Evolutionary conservation across 2,797 vertebrate genomes (phyloP), one percentile per base, ranked within the genome.

Genomic region (Ispidina lecontei): DNA sequence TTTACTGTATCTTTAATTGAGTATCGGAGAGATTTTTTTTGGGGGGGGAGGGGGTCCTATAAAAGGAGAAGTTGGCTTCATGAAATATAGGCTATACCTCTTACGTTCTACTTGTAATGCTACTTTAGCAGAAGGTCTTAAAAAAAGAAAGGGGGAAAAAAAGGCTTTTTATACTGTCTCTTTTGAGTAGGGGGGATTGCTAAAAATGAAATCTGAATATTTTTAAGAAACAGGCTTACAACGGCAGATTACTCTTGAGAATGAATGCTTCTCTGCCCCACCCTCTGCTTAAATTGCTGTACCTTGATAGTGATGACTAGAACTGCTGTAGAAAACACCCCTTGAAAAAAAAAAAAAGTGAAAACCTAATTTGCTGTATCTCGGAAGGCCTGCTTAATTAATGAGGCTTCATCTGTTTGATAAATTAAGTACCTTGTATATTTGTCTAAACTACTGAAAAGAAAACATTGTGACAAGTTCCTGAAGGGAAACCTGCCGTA

Each of bases 381-480:
- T 94, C 63, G 10, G 55, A 14, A 20, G 47, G 52, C 70, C 62
- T 62, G 35, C 73, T 93, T 93, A 91, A 93, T 95, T 93, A 95
- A 96, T 72, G 88, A 91, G 87, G 55, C 80, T 92, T 94, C 83
- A 51, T 75, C 88, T 64, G 43, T 69, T 87, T 72, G 86, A 85
- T 91, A 94, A 75, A 87, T 95, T 31, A 84, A 75, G 56, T 70
- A 82, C 64, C 46, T 35, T 91, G 91, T 95, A 47, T 96, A 82
- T 97, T 96, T 94, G 79, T 96, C 85, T 90, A 72, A 96, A 96
- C 93, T 95, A 82, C 90, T 21, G 93, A 49, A 95, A 95, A 89
- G 90, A 92, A 96, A 97, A 95, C 77, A 86, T 29, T 81, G 78
- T 94, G 96, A 92, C 95, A 96, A 62, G 95, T 63, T 92, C 72